Evolutionary conservation across 2,797 vertebrate genomes (phyloP).

Genomic region (Enteromius unitaeniatus): DNA sequence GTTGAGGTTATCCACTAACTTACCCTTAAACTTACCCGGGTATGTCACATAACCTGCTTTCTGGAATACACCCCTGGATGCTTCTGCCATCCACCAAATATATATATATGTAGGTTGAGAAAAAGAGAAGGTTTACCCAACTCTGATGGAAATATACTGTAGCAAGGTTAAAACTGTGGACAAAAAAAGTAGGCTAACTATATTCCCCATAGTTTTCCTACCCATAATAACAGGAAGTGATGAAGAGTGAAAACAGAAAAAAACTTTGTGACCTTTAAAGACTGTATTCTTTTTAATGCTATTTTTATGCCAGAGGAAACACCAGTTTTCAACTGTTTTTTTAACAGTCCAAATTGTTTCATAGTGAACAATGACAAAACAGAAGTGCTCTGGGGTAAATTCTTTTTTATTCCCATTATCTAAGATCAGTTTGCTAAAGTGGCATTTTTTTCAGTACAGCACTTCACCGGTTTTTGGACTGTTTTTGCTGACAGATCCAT

Average conservation of each 20-base stretch:
- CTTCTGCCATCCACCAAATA: not conserved
- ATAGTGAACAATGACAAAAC: not conserved
- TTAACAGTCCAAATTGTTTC: not conserved
- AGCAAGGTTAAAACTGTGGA: not conserved
- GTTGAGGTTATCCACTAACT: too few relatives aligned
- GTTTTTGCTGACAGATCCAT: not conserved
- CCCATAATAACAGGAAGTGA: conserved; percentile 44
- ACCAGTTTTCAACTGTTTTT: not conserved
- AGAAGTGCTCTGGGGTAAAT: not conserved
- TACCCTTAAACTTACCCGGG: too few relatives aligned
- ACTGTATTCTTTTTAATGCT: conserved; percentile 5
- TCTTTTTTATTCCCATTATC: not conserved
- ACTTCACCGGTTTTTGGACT: not conserved
- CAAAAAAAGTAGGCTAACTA: not conserved
- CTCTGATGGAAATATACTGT: not conserved
- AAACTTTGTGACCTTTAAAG: conserved; percentile 12
- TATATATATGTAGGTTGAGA: not conserved
- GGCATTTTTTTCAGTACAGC: conserved; percentile 4
- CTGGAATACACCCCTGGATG: too few relatives aligned
- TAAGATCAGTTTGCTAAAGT: not conserved
- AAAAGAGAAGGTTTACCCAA: not conserved
- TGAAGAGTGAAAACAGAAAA: conserved; percentile 7
- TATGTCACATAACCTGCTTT: too few relatives aligned
- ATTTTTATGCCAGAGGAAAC: conserved; percentile 26
- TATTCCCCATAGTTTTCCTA: conserved; percentile 21